Conservation (phyloP, 64 coral and sea anemone genomes). For the Stichodactyla helianthus region DNA sequence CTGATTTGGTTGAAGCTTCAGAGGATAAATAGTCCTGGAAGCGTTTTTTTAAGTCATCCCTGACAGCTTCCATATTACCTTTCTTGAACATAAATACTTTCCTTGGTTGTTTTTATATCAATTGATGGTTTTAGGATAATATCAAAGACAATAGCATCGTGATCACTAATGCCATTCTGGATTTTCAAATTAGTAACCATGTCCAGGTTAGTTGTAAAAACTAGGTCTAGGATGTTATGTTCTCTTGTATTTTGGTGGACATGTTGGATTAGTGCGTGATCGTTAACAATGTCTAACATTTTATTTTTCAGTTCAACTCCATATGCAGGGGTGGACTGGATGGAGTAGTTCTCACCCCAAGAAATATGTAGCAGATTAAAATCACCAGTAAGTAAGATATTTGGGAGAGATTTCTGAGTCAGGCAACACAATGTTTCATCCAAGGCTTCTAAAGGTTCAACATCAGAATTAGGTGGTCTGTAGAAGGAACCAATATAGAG, state of each 20-base stretch:
- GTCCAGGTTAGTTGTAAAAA: conserved; percentile 19
- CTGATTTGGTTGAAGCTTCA: neutral
- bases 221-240: neutral
- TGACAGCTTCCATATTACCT: neutral
- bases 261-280: neutral
- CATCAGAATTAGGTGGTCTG: conserved; percentile 34
- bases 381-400: conserved; percentile 27
- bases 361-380: conserved; percentile 33
- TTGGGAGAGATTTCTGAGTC: conserved; percentile 12
- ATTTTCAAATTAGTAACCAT: neutral
- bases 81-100: conserved; percentile 40
- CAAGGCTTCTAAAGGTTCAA: conserved; percentile 28
- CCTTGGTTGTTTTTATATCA: neutral
- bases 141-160: neutral
- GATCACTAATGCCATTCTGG: conserved; percentile 13
- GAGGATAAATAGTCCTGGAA: neutral
- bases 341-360: neutral
- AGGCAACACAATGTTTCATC: conserved; percentile 22
- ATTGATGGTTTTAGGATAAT: neutral
- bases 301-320: conserved; percentile 20
- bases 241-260: neutral
- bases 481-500: conserved; percentile 36
- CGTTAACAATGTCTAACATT: conserved; percentile 16
- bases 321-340: conserved; percentile 7
- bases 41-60: neutral